Evolutionary conservation across 1,140 invertebrate species (phyloP).

Genomic region (Meloidogyne exigua): DNA sequence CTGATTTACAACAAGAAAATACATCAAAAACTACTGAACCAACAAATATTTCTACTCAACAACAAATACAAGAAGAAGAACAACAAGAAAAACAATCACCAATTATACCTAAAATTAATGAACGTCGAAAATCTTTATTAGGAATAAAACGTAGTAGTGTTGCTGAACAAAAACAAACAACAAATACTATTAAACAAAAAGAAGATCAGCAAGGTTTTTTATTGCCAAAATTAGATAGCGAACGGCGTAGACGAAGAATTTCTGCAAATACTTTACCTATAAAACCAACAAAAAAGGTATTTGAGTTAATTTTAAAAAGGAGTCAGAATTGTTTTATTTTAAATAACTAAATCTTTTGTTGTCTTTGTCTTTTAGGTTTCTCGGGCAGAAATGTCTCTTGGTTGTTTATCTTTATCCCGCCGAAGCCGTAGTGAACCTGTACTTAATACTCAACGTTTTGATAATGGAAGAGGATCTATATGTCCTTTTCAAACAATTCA

Average conservation of each 20-base stretch:
- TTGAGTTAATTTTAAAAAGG: not conserved
- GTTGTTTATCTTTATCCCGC: not conserved
- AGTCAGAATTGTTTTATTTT: no score
- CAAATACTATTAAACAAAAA: constrained; percentile 6
- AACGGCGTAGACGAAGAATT: not conserved
- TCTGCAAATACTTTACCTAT: constrained; percentile 12
- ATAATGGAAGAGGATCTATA: not conserved
- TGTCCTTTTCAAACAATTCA: not conserved
- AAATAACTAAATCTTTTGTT: not conserved
- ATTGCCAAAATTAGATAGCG: not conserved
- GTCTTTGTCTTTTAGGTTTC: not conserved
- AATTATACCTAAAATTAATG: not conserved
- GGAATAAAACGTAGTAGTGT: not conserved
- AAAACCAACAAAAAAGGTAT: constrained; percentile 3
- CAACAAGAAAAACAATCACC: constrained; percentile 29
- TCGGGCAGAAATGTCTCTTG: not conserved
- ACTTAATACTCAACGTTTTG: not conserved
- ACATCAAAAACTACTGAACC: not conserved
- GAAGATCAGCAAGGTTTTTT: not conserved
- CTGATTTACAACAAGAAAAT: constrained; percentile 52
- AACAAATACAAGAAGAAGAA: constrained; percentile 27
- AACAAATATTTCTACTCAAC: not conserved
- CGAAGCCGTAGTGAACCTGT: constrained; percentile 5
- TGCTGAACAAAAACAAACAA: constrained; percentile 9
- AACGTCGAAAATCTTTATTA: constrained; percentile 12